Conservation (phyloP, 2,888 invertebrate species). For the Ormyrus nitidulus region DNA sequence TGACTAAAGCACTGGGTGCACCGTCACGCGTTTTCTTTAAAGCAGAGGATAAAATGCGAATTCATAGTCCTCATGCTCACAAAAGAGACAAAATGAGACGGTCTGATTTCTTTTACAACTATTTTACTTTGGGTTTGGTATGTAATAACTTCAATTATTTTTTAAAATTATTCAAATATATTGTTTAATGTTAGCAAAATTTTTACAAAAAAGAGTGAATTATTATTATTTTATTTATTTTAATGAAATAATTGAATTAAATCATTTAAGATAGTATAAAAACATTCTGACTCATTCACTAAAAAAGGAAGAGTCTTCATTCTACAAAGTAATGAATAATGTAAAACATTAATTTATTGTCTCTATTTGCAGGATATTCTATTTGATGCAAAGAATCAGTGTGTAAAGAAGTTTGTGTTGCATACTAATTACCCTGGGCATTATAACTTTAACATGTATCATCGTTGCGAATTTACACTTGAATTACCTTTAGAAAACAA, state of each 20-base stretch:
- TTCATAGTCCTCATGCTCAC: slow-evolving; percentile 92
- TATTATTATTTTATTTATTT: too few species aligned
- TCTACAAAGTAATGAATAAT: slow-evolving; percentile 1
- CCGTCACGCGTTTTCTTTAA: slow-evolving; percentile 97
- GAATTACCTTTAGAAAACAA: slow-evolving; percentile 82
- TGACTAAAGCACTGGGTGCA: slow-evolving; percentile 91
- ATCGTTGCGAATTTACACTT: slow-evolving; percentile 93
- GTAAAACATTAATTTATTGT: slow-evolving; percentile 11
- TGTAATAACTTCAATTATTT: slow-evolving; percentile 66
- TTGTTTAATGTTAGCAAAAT: not conserved
- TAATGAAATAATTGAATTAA: not conserved
- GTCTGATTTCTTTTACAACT: slow-evolving; percentile 99
- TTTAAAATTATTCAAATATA: not conserved
- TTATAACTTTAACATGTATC: slow-evolving; percentile 99
- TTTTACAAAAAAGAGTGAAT: not conserved
- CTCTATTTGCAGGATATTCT: slow-evolving; percentile 87
- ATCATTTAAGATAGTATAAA: not conserved
- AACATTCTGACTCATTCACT: not conserved
- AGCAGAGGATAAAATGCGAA: slow-evolving; percentile 99
- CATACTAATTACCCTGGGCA: slow-evolving; percentile 99
- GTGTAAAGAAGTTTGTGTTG: slow-evolving; percentile 96
- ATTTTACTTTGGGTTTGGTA: slow-evolving; percentile 96
- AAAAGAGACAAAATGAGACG: slow-evolving; percentile 86
- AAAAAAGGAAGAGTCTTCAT: slow-evolving; percentile 9
- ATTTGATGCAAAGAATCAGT: slow-evolving; percentile 96